Evolutionary conservation across 2,797 vertebrate species (phyloP).

Genomic region (Arnoldichthys spilopterus): DNA sequence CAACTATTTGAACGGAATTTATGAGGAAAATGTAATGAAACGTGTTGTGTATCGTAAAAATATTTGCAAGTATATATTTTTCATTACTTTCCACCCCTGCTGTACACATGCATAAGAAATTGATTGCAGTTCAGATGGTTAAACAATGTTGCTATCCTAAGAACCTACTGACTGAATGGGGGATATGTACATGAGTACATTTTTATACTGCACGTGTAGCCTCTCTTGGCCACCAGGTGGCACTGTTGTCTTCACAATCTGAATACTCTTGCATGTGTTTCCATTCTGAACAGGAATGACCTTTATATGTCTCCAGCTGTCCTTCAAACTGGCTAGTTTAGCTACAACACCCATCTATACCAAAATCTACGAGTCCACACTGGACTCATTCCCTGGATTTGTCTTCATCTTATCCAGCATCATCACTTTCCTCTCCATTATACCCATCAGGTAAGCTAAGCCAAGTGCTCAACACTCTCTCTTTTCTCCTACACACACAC

Average conservation of each 20-base stretch:
- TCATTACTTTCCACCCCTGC: no score
- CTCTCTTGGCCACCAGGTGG: neutral
- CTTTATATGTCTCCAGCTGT: conserved; percentile 86
- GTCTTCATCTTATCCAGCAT: conserved; percentile 86
- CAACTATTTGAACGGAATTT: no score
- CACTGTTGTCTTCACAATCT: neutral
- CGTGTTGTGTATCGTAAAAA: no score
- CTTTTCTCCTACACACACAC: no score
- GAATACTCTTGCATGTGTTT: neutral
- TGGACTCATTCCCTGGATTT: conserved; percentile 84
- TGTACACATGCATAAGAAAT: no score
- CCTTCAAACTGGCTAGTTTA: conserved; percentile 81
- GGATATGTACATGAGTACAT: no score
- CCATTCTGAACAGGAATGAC: conserved; percentile 74
- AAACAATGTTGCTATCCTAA: no score
- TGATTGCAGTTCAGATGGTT: no score
- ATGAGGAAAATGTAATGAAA: no score
- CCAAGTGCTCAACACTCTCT: neutral
- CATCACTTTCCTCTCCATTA: conserved; percentile 80
- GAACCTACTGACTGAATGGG: no score
- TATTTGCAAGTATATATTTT: no score
- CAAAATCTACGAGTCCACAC: conserved; percentile 86
- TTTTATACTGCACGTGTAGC: neutral
- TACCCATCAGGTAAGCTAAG: conserved; percentile 85
- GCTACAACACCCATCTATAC: conserved; percentile 86